Base-by-base conservation (phyloP, 2,888 invertebrate genomes). In the Phytoseiulus persimilis region DNA sequence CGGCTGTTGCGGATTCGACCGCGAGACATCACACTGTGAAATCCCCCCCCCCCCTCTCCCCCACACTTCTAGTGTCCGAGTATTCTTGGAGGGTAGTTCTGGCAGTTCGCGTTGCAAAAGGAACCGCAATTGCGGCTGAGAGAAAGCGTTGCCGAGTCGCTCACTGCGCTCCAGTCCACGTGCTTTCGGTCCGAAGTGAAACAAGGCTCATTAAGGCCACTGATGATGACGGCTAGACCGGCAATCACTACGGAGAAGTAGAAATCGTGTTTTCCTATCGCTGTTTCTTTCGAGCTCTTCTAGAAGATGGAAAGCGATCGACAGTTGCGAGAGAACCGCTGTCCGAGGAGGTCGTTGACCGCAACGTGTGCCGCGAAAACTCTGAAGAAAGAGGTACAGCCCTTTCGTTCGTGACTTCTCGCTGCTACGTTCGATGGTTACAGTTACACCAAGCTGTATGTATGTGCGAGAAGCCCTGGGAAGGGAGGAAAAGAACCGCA, bases 381-480 rank as follows among this genome's bases (percentile, higher is more conserved):
- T 39, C 39, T 39, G 39, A 39, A 33, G 87, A 32, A 87, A 28
- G 45, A 87, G 87, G 39, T n/a, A 32, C 45, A 87, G 31, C 87
- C 45, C 87, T 87, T 87, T 87, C 87, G 32, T 87, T 45, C 31
- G 32, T 31, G 32, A 84, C 18, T 33, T 87, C 31, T 33, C 87
- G 6, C 87, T 87, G 3, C 39, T 39, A 39, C 39, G 39, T 39
- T 87, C 33, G 65, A 39, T 87, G 87, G 87, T 87, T 33, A 87
- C 87, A n/a, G 87, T 87, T 32, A 87, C 87, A 33, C 87, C 9
- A 87, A 28, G 32, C 33, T 87, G 65, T 3, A 65, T 31, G 87
- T 45, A 32, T 33, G 32, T 28, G 87, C 45, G n/a, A 23, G 87
- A 87, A 32, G 39, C 87, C 33, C 87, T 33, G 39, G 39, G 33